These are phyloP conservation scores for Tinea trinotella DNA, from an alignment of 2,888 invertebrate species.

Conservation along the genomic window DNA sequence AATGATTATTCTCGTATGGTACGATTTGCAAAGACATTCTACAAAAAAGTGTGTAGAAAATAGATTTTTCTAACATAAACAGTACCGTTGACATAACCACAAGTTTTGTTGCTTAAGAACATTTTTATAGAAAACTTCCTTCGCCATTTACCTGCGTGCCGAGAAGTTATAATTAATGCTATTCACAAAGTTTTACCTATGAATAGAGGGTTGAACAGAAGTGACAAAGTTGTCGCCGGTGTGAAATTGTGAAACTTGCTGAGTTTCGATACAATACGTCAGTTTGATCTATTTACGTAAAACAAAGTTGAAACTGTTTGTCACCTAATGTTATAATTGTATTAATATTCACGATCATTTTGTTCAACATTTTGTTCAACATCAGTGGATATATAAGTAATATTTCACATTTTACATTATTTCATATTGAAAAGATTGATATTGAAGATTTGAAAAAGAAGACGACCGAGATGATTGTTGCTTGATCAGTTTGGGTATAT, in stretches of 20 bases:
- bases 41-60: too few species aligned
- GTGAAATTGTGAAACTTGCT: background rate
- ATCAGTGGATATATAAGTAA: too few species aligned
- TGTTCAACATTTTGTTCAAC: too few species aligned
- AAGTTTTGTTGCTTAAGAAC: background rate
- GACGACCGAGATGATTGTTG: too few species aligned
- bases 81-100: background rate
- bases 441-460: too few species aligned
- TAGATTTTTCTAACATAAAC: conserved; percentile 2
- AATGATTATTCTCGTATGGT: too few species aligned
- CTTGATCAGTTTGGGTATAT: too few species aligned
- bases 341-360: background rate
- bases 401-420: too few species aligned
- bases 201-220: conserved; percentile 1
- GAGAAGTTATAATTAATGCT: conserved; percentile 16
- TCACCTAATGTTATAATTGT: background rate
- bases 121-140: conserved; percentile 7
- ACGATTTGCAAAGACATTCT: background rate
- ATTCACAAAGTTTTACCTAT: conserved; percentile 9
- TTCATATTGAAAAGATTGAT: too few species aligned
- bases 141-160: background rate
- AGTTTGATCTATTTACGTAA: conserved; percentile 1
- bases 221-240: conserved; percentile 7
- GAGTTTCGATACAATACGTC: background rate
- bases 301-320: background rate